phyloP scores from a whole-genome alignment of 2,797 vertebrate genomes.

The Antennarius maculatus region DNA sequence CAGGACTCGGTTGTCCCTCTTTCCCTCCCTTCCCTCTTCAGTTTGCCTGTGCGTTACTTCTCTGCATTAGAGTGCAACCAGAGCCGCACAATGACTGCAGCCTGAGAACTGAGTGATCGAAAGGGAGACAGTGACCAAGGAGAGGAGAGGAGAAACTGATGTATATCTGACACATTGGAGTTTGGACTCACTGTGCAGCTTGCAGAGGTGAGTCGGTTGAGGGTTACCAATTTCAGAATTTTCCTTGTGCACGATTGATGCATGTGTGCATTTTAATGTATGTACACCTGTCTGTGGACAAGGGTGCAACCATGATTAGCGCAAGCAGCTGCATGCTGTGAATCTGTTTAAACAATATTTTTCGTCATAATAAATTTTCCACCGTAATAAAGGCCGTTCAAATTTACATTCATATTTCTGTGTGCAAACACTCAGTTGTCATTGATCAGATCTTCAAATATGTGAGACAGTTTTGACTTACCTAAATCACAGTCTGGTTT shows the following conservation, averaged over 20 bases:
- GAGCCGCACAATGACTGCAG: slow-evolving; percentile 77
- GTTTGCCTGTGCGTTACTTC: slow-evolving; percentile 63
- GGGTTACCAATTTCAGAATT: slow-evolving; percentile 33
- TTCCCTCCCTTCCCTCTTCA: slow-evolving; percentile 58
- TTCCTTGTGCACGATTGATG: slow-evolving; percentile 37
- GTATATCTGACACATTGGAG: slow-evolving; percentile 70
- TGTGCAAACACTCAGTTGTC: slow-evolving; percentile 42
- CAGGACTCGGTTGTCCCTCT: slow-evolving; percentile 75
- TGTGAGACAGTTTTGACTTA: slow-evolving; percentile 62
- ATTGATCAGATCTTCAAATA: slow-evolving; percentile 50
- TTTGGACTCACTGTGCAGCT: slow-evolving; percentile 75
- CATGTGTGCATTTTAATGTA: slow-evolving; percentile 37
- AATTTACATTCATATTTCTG: slow-evolving; percentile 47
- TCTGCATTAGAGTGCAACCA: slow-evolving; percentile 72
- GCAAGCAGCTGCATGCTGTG: slow-evolving; percentile 40
- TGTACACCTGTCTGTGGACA: slow-evolving; percentile 41
- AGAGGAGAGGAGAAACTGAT: slow-evolving; percentile 70
- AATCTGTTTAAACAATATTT: slow-evolving; percentile 35
- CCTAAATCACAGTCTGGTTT: slow-evolving; percentile 57
- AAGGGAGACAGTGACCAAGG: slow-evolving; percentile 65
- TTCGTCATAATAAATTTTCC: slow-evolving; percentile 46
- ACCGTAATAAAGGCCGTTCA: slow-evolving; percentile 46
- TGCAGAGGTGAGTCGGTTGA: slow-evolving; percentile 71
- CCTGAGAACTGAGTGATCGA: slow-evolving; percentile 78
- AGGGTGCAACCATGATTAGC: slow-evolving; percentile 29